phyloP scores from a whole-genome alignment of 2,888 invertebrate genomes.

The Agriopis aurantiaria region DNA sequence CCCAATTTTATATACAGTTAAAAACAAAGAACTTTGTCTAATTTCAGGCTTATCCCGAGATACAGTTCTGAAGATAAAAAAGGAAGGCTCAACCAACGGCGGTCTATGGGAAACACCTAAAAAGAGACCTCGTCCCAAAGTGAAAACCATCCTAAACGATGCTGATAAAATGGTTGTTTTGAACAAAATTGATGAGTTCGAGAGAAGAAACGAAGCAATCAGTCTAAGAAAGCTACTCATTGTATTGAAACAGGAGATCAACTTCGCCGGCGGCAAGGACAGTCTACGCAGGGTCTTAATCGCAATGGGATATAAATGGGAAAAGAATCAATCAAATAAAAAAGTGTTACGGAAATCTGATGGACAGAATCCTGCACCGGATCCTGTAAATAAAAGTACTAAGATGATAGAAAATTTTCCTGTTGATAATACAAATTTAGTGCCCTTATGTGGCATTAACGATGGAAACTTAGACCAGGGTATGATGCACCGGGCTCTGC shows the following conservation, averaged over 20 bases:
- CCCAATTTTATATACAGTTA: no score
- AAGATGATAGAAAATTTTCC: slow-evolving; percentile 15
- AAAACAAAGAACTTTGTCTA: neutral
- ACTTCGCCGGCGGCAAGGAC: slow-evolving; percentile 34
- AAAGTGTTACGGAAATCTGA: slow-evolving; percentile 30
- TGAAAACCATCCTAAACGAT: slow-evolving; percentile 34
- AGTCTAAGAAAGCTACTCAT: slow-evolving; percentile 34
- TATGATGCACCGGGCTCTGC: slow-evolving; percentile 27
- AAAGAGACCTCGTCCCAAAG: slow-evolving; percentile 33
- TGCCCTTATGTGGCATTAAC: slow-evolving; percentile 15
- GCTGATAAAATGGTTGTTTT: slow-evolving; percentile 34
- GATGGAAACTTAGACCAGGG: slow-evolving; percentile 24
- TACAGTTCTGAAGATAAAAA: slow-evolving; percentile 36
- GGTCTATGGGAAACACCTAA: slow-evolving; percentile 35
- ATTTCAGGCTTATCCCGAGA: slow-evolving; percentile 32
- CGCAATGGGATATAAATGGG: slow-evolving; percentile 36
- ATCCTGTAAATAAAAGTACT: slow-evolving; percentile 12
- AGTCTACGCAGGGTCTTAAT: slow-evolving; percentile 29
- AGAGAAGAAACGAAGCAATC: slow-evolving; percentile 33
- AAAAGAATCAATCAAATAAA: slow-evolving; percentile 32
- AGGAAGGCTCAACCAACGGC: slow-evolving; percentile 34
- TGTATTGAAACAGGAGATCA: slow-evolving; percentile 34
- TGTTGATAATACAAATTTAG: slow-evolving; percentile 21
- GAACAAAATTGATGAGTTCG: slow-evolving; percentile 35
- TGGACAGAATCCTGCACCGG: slow-evolving; percentile 13